These are phyloP conservation scores for Caracal caracal DNA, from an alignment of 2,113 vertebrate species.

Conservation along the genomic window DNA sequence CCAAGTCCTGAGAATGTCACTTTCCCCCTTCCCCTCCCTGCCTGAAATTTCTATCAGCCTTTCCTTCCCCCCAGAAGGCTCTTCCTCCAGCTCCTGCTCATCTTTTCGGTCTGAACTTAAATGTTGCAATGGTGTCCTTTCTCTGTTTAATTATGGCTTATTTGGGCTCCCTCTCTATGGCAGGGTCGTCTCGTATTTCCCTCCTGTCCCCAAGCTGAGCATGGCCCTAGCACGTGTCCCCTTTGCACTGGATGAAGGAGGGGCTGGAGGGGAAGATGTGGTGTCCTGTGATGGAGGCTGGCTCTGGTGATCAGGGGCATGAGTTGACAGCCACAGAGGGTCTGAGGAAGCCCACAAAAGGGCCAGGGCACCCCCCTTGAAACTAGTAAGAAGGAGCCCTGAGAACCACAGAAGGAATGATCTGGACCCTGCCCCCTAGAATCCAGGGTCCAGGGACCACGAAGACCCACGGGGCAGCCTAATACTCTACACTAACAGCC, in stretches of 20 bases:
- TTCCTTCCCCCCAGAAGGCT: too few species aligned
- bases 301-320: not conserved
- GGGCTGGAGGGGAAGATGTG: not conserved
- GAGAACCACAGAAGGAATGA: not conserved
- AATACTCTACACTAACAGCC: too few species aligned
- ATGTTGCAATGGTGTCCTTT: too few species aligned
- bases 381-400: not conserved
- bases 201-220: not conserved
- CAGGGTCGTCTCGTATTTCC: not conserved
- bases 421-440: accelerated
- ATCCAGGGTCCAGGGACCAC: not conserved
- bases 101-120: not conserved
- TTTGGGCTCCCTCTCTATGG: not conserved
- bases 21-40: not conserved
- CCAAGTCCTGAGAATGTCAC: too few species aligned
- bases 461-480: not conserved
- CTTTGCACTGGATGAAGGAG: not conserved
- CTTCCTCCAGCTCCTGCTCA: not conserved
- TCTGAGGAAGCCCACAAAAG: not conserved
- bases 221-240: accelerated
- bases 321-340: not conserved
- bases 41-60: not conserved
- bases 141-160: not conserved
- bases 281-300: not conserved
- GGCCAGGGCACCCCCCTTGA: not conserved